Evolutionary conservation across 2,888 invertebrate species (phyloP).

Genomic region (Trilocha varians): DNA sequence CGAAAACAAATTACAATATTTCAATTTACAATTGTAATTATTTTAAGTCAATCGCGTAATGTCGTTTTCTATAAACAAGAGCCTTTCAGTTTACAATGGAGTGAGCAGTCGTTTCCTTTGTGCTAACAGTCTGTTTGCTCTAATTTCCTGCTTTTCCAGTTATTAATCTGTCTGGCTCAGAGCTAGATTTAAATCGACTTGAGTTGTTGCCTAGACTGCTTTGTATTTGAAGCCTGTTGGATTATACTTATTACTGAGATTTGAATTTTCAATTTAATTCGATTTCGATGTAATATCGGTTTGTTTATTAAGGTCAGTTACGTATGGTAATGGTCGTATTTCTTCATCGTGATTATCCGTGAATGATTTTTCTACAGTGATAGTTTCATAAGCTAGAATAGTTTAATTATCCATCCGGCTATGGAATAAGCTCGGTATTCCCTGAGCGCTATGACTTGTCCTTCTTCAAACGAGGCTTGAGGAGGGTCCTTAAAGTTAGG

Average conservation of each 20-base stretch:
- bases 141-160: constrained; percentile 44
- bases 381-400: too few species aligned
- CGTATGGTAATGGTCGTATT: too few species aligned
- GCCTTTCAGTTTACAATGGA: constrained; percentile 23
- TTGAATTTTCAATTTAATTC: too few species aligned
- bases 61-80: constrained; percentile 8
- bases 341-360: too few species aligned
- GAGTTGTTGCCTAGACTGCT: neutral
- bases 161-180: constrained; percentile 27
- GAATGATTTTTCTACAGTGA: too few species aligned
- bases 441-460: too few species aligned
- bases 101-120: constrained; percentile 46
- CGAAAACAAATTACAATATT: neutral
- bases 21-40: constrained; percentile 9
- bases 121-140: constrained; percentile 43
- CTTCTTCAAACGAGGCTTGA: too few species aligned
- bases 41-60: constrained; percentile 1
- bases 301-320: too few species aligned
- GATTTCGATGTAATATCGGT: too few species aligned
- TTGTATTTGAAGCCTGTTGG: neutral
- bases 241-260: neutral
- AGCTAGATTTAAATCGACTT: constrained; percentile 25
- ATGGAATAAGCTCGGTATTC: too few species aligned
- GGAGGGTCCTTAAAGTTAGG: too few species aligned
- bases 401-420: too few species aligned